A percentile compares a stretch with the other conserved stretches of the same genome.
These are phyloP conservation scores for Drosophila bunnanda DNA, from an alignment of 2,888 invertebrate species.

Conservation along the genomic window DNA sequence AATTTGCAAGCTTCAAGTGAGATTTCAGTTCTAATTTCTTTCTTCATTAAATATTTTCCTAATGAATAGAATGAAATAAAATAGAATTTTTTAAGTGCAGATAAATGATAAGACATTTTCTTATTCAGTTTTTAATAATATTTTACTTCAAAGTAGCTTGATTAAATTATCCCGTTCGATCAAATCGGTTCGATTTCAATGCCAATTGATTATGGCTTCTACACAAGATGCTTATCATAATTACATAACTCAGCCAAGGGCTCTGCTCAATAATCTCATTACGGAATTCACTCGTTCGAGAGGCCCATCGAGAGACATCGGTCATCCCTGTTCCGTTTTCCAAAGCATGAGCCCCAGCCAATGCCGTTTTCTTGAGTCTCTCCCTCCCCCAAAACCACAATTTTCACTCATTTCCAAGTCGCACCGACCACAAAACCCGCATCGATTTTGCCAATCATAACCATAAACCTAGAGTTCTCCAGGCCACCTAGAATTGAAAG, in stretches of 20 bases:
- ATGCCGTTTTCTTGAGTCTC: neutral
- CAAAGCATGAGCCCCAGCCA: neutral
- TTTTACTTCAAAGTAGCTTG: neutral
- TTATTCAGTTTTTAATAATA: neutral
- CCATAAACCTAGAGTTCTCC: conserved; percentile 11
- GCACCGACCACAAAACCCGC: conserved; percentile 24
- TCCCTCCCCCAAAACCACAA: conserved; percentile 1
- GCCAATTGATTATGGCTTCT: neutral
- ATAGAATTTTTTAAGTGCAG: neutral
- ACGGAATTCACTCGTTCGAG: conserved; percentile 4
- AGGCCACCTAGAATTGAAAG: conserved; percentile 15
- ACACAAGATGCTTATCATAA: neutral
- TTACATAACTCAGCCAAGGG: neutral
- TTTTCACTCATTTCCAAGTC: conserved; percentile 24
- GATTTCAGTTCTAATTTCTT: neutral
- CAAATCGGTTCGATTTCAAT: neutral
- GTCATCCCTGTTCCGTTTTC: neutral
- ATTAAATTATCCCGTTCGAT: neutral
- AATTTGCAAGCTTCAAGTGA: neutral
- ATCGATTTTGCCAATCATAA: conserved; percentile 21
- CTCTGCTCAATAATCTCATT: conserved; percentile 20
- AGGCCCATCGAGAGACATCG: neutral
- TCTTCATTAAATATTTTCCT: neutral
- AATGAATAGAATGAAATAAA: neutral
- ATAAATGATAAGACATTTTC: neutral